A percentile compares a stretch with the other conserved stretches of the same genome.
Conservation (phyloP, 2,113 vertebrate genomes). For the Bos javanicus region DNA sequence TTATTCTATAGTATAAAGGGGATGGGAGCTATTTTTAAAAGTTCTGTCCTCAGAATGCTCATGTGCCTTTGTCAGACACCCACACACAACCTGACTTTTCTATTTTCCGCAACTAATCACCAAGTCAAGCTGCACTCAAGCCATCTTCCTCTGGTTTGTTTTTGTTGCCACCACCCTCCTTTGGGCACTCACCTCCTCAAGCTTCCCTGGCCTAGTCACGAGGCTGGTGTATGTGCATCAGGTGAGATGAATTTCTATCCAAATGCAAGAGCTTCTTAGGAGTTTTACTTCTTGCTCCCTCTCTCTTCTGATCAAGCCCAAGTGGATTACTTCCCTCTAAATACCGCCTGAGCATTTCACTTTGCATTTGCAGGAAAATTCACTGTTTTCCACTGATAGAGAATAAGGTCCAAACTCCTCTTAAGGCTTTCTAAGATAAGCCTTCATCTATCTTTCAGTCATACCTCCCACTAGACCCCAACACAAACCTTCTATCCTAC, state of each 20-base stretch:
- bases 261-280: background rate
- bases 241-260: background rate
- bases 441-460: background rate
- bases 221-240: fast-evolving
- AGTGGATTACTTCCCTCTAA: background rate
- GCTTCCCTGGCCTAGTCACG: background rate
- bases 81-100: background rate
- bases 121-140: background rate
- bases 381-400: background rate
- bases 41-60: background rate
- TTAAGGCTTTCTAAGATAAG: background rate
- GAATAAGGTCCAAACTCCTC: background rate
- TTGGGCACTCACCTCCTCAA: fast-evolving
- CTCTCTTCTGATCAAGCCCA: background rate
- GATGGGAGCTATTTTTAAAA: background rate
- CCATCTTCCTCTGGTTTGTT: background rate
- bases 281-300: background rate
- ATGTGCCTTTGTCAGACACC: background rate
- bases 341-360: background rate
- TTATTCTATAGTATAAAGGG: background rate
- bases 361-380: background rate
- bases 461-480: background rate
- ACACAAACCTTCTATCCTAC: background rate
- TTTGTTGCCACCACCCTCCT: background rate
- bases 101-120: background rate